phyloP scores from a whole-genome alignment of 2,797 vertebrate species.

The Alca torda region DNA sequence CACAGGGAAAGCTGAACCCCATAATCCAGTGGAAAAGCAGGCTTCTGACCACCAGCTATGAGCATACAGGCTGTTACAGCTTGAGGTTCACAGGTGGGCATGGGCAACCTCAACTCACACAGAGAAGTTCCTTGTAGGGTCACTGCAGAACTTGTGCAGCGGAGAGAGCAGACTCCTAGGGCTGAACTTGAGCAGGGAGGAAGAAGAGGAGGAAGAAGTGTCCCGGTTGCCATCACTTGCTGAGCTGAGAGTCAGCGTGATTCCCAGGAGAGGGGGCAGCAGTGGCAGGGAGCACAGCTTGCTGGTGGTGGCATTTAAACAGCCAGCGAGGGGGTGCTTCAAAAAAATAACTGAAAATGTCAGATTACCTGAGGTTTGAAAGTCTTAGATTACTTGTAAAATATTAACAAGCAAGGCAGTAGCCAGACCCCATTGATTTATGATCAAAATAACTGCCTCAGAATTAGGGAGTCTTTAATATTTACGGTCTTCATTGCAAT shows the following conservation, averaged over 20 bases:
- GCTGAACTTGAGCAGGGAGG: not conserved
- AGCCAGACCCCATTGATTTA: not conserved
- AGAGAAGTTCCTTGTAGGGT: accelerated
- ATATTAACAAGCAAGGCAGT: not conserved
- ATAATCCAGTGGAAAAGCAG: not conserved
- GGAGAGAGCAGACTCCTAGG: not conserved
- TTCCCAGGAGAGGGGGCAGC: not conserved
- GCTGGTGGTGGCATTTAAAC: slow-evolving; percentile 17
- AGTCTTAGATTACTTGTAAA: not conserved
- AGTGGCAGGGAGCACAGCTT: slow-evolving; percentile 9
- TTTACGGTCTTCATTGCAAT: not conserved
- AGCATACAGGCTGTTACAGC: not conserved
- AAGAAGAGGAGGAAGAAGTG: not conserved
- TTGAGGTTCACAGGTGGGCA: not conserved
- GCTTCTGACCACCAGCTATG: not conserved
- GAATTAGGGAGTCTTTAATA: not conserved
- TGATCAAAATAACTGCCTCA: not conserved
- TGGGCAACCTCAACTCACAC: not conserved
- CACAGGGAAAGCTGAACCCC: not conserved
- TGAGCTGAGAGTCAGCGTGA: not conserved
- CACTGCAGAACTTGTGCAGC: not conserved
- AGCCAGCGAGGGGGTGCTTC: not conserved
- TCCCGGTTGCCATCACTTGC: not conserved
- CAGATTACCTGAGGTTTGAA: not conserved
- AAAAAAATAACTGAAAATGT: not conserved